Base-by-base conservation (phyloP, 2,113 vertebrate genomes). In the Menidia beryllina region DNA sequence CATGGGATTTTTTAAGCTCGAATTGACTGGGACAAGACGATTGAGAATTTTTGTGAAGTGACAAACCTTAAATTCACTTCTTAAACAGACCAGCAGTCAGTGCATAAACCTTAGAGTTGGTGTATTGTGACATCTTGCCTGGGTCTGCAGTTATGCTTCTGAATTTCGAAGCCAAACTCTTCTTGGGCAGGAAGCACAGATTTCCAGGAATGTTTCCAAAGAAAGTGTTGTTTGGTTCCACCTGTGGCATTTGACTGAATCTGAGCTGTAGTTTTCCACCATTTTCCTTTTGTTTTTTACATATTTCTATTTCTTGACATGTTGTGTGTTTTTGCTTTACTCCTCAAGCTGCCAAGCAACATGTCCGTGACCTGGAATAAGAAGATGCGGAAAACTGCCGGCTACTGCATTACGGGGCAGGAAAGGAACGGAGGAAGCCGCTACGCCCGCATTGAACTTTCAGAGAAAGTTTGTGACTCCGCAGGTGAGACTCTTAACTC, bases 401-500 rank as follows among this genome's bases (percentile, higher is more conserved):
- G 97, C 11, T 94, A 95, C 48, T 98, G 96, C 56, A 55, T 95
- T 14, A 95, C 93, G 0, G 94, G 95, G 0, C 90, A 94, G 85
- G 90, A 81, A 45, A 68, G 48, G 11, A 45, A 63, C 0, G 81
- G 85, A 64, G 64, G 85, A 1, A 68, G 65, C 27, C 94, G 93
- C 14, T 96, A 94, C 0, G 95, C 96, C 36, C 94, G 93, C 41
- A 96, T 97, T 12, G 93, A 96, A n/a, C 92, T 99, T 19, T 95
- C 96, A 0, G 91, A 93, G 72, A 98, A 98, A 93, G 95, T 98
- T 72, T 98, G 96, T 21, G 95, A 98, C 81, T 97, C 95, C 74
- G 94, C 96, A 92, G 97, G 96, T 90, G 73, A 62, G 7, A 19
- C 21, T 56, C 38, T 1, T 27, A 13, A 51, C 14, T 1, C 19